Base-by-base conservation (phyloP, 2,888 invertebrate genomes). In the Apantesis nais region DNA sequence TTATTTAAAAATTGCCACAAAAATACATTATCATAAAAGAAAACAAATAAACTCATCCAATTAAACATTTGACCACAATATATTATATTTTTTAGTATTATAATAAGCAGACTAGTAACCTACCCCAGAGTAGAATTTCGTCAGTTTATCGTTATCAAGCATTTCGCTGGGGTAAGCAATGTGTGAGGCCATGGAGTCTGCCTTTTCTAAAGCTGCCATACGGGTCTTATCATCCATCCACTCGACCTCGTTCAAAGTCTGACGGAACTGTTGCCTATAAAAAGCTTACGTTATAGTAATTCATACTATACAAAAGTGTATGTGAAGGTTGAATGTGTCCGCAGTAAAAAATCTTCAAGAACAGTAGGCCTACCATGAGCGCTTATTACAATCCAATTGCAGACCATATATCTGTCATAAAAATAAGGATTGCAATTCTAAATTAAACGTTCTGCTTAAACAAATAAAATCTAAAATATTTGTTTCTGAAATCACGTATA, bases 181-280 rank as follows among this genome's bases (percentile, higher is more conserved):
- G 89, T 99, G 98, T 0, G 98, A 97, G 2, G 97, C 96, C 97
- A 99, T 99, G 0, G 97, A 96, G 71, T 96, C 96, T 0, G 98
- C 97, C 88, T 98, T 98, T 73, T 97, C 96, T 74, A 98, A 89
- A 0, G 98, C 98, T 70, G 97, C 96, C 77, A 94, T 90, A 65
- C 97, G 97, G 0, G 99, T 99, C 77, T 95, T 92, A 0, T 96
- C 96, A 86, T 99, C 99, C 99, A 99, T 99, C 99, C 99, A 99
- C 63, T 97, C 97, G 22, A 99, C 97, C 72, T 96, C 95, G 29
- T 96, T 95, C 70, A 99, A 90, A 44, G 99, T 98, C 81, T 97
- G 96, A 74, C 96, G 96, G 93, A 99, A 99, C 79, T 98, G 97
- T 69, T 95, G 94, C 74, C 95, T 95, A 78, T 2, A 60, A 61